Base-by-base conservation (phyloP, 2,888 invertebrate species). In the Eudemis profundana region DNA sequence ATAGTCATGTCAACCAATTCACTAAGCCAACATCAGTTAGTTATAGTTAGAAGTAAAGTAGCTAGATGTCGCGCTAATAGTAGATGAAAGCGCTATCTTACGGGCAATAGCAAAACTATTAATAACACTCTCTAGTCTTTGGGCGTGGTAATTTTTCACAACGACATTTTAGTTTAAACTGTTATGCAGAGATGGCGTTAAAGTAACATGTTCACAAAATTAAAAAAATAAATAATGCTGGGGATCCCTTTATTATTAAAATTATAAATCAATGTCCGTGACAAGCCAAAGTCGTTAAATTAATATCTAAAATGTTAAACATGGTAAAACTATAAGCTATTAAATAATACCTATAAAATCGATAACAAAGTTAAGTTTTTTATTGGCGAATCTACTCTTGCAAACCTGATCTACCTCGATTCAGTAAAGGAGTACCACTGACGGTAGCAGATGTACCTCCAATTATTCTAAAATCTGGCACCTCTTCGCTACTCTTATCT, bases 401-500 rank as follows among this genome's bases (percentile, higher is more conserved):
- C 10, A 23, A 50, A 29, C 78, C 82, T 17, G 83, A 84, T 67
- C 89, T 81, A 1, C 89, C 90, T 68, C 76, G 88, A 44, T 72
- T 81, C 60, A 70, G 84, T 1, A 91, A 53, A 12, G 89, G 87
- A 1, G 81, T 75, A 0, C 90, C 90, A 68, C 89, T 90, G 4
- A 84, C 79, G 0, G 84, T 87, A 0, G 90, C 90, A 5, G 87
- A 76, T 19, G 74, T 76, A 1, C 90, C 90, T 2, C 90, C 90
- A 29, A 91, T 79, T 7, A 91, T 90, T 67, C 85, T 83, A 64
- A 78, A 80, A 33, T 72, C 79, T n/a, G 77, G 82, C 10, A 27
- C 50, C 1, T 71, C 77, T 8, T 63, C 73, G 60, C 56, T 42
- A 19, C 14, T 1, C 19, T 7, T 49, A 66, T 65, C 36, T 1